Evolutionary conservation across 1,140 invertebrate species (phyloP).

Genomic region (Acromyrmex echinatior): DNA sequence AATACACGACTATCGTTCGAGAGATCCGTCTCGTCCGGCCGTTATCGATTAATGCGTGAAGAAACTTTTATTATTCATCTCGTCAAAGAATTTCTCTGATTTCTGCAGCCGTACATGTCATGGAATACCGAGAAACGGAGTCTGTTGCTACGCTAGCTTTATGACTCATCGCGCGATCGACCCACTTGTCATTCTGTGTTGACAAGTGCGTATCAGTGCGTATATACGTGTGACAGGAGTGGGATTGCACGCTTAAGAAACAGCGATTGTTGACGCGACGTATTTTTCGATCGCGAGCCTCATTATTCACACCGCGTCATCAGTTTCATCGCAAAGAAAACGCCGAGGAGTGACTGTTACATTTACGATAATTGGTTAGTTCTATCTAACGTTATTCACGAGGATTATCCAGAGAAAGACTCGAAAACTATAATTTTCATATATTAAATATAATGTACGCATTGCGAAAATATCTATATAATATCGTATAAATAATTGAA

Average conservation of each 20-base stretch:
- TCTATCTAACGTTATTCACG: not conserved
- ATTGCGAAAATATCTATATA: not conserved
- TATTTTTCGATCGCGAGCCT: not conserved
- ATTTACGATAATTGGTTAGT: not conserved
- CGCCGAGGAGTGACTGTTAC: not conserved
- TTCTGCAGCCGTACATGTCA: not conserved
- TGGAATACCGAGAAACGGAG: not conserved
- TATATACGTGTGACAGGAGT: not conserved
- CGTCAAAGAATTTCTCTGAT: constrained; percentile 23
- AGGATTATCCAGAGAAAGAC: not conserved
- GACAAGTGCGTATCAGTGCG: constrained; percentile 41
- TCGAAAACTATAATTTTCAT: not conserved
- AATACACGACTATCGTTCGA: constrained; percentile 35
- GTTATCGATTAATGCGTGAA: constrained; percentile 62
- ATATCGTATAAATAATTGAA: not conserved
- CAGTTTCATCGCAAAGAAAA: not conserved
- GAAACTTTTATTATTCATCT: constrained; percentile 33
- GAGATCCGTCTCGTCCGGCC: constrained; percentile 1
- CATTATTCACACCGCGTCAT: not conserved
- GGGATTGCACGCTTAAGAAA: not conserved
- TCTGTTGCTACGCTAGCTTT: not conserved
- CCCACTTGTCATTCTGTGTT: constrained; percentile 40
- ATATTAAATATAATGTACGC: not conserved
- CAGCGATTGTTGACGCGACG: not conserved
- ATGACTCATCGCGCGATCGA: constrained; percentile 62